These are phyloP conservation scores for Ammospiza maritima DNA, from an alignment of 2,797 vertebrate genomes.

Conservation along the genomic window DNA sequence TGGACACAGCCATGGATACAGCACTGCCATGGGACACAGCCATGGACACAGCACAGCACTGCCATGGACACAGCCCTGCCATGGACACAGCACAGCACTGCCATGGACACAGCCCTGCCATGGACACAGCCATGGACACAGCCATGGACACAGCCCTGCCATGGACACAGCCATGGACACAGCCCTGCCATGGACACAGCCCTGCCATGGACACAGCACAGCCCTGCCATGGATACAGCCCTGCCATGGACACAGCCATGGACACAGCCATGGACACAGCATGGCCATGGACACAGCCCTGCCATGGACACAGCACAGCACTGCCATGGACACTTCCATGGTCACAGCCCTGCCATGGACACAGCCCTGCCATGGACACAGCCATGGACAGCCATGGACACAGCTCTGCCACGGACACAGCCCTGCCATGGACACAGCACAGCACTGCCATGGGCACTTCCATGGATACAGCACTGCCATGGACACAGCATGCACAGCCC, in stretches of 20 bases:
- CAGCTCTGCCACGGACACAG: not conserved
- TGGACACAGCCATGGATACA: too few species aligned
- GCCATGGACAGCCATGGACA: not conserved
- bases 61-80: not conserved
- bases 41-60: not conserved
- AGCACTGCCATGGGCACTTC: too few species aligned
- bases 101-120: not conserved
- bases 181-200: too few species aligned
- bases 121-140: not conserved
- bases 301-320: rapidly evolving
- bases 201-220: too few species aligned
- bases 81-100: not conserved
- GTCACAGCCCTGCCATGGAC: too few species aligned
- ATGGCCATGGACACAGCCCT: too few species aligned
- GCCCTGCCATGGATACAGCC: not conserved
- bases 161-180: not conserved
- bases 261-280: too few species aligned
- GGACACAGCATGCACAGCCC: not conserved
- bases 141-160: not conserved
- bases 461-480: not conserved
- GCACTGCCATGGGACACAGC: too few species aligned
- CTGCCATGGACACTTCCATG: too few species aligned
- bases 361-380: too few species aligned
- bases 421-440: not conserved
- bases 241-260: not conserved